These are phyloP conservation scores for Meteorus sp. DNA, from an alignment of 1,140 invertebrate species.

Conservation along the genomic window DNA sequence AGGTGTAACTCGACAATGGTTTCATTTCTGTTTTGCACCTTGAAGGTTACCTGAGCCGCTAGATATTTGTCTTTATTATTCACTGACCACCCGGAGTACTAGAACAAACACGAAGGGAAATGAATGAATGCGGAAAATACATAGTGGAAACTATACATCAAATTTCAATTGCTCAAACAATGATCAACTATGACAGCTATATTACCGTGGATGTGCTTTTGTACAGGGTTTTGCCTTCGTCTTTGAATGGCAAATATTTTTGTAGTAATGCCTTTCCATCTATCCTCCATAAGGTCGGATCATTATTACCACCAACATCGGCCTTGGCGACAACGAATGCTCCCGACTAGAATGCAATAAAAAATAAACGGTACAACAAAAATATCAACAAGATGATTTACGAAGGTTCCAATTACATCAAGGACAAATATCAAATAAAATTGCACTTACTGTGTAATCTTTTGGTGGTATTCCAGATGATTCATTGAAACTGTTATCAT, in stretches of 20 bases:
- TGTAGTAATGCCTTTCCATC: conserved; percentile 78
- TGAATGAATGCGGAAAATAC: no score
- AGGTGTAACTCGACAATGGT: conserved; percentile 60
- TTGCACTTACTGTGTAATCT: conserved; percentile 51
- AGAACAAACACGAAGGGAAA: conserved; percentile 40
- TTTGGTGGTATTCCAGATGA: conserved; percentile 52
- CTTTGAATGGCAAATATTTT: conserved; percentile 74
- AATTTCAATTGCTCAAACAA: conserved; percentile 2
- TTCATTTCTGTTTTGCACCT: conserved; percentile 60
- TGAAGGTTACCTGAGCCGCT: conserved; percentile 58
- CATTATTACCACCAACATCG: conserved; percentile 63
- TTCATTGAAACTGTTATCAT: conserved; percentile 54
- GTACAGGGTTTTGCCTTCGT: conserved; percentile 69
- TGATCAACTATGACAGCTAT: conserved; percentile 24
- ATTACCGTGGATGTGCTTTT: conserved; percentile 76
- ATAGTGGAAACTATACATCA: no score
- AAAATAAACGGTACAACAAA: conserved; percentile 6
- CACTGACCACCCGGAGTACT: conserved; percentile 72
- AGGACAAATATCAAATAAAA: conserved; percentile 15
- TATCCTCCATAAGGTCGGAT: conserved; percentile 76
- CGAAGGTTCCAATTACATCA: background rate
- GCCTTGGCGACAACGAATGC: conserved; percentile 71
- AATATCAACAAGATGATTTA: conserved; percentile 1
- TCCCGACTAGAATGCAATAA: conserved; percentile 65
- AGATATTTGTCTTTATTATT: conserved; percentile 69